Evolutionary conservation across 2,113 vertebrate genomes (phyloP).

Genomic region (Cariama cristata): DNA sequence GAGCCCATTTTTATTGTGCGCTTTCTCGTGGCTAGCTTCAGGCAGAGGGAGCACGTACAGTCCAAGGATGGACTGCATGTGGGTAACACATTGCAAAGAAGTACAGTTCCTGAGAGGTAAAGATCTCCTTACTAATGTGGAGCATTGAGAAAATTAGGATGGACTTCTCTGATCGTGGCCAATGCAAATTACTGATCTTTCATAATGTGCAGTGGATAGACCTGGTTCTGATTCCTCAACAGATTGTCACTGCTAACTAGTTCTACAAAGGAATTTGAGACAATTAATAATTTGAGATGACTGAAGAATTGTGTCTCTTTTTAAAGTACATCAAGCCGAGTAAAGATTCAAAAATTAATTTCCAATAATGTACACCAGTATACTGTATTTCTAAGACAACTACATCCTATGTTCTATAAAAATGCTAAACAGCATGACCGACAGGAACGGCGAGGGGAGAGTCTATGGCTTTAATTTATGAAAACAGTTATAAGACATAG

Average conservation of each 20-base stretch:
- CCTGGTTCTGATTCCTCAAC: not conserved
- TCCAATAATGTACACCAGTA: not conserved
- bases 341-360: not conserved
- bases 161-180: not conserved
- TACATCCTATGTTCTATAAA: not conserved
- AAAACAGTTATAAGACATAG: not conserved
- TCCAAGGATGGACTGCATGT: conserved; percentile 45
- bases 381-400: not conserved
- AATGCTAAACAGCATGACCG: not conserved
- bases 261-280: not conserved
- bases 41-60: conserved; percentile 9
- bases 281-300: not conserved
- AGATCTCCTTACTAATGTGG: not conserved
- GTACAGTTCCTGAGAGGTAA: conserved; percentile 20
- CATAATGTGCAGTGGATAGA: not conserved
- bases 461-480: conserved; percentile 4
- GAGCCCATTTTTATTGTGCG: not conserved
- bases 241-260: not conserved
- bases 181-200: not conserved
- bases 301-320: not conserved
- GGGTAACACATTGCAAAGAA: conserved; percentile 51
- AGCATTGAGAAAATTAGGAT: not conserved
- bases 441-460: not conserved
- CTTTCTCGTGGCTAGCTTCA: not conserved
- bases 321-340: not conserved